Percentiles rank a stretch among this genome's conserved stretches.
These are phyloP conservation scores for Dermolepida albohirtum DNA, from an alignment of 2,888 invertebrate genomes.

Conservation along the genomic window DNA sequence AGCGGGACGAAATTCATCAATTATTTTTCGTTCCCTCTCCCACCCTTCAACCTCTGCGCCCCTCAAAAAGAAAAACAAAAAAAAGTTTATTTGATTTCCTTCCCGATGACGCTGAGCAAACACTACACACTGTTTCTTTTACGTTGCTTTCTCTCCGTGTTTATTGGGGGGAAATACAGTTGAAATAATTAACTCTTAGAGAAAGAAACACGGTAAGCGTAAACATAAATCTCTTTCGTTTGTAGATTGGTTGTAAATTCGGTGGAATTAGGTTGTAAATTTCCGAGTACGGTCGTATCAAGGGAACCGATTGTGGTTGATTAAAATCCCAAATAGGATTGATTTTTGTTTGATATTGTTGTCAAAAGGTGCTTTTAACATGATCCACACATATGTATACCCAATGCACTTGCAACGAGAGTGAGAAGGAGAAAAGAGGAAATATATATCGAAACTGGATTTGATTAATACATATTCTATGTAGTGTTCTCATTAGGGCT, in stretches of 20 bases:
- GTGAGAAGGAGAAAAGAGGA: too few relatives aligned
- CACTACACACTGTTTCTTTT: neutral
- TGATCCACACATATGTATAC: neutral
- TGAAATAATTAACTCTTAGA: slow-evolving; percentile 30
- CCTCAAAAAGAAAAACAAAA: too few relatives aligned
- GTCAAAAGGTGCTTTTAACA: neutral
- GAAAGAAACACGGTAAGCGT: slow-evolving; percentile 4
- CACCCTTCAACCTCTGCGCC: neutral
- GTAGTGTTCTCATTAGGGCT: too few relatives aligned
- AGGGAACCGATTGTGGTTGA: slow-evolving; percentile 7
- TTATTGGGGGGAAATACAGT: slow-evolving; percentile 1
- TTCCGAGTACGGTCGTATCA: neutral
- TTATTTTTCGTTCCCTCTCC: slow-evolving; percentile 23
- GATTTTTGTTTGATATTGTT: slow-evolving; percentile 13
- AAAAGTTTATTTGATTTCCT: neutral
- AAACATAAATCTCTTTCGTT: slow-evolving; percentile 17
- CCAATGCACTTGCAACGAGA: neutral
- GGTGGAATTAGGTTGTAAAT: slow-evolving; percentile 21
- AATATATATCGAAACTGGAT: too few relatives aligned
- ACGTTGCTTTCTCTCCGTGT: neutral
- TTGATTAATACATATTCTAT: too few relatives aligned
- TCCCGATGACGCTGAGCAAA: neutral
- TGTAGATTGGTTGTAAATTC: slow-evolving; percentile 32
- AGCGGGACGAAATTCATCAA: slow-evolving; percentile 20
- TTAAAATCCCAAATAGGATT: slow-evolving; percentile 16